Evolutionary conservation across 2,888 invertebrate species (phyloP).

Genomic region (Dryococelus australis): DNA sequence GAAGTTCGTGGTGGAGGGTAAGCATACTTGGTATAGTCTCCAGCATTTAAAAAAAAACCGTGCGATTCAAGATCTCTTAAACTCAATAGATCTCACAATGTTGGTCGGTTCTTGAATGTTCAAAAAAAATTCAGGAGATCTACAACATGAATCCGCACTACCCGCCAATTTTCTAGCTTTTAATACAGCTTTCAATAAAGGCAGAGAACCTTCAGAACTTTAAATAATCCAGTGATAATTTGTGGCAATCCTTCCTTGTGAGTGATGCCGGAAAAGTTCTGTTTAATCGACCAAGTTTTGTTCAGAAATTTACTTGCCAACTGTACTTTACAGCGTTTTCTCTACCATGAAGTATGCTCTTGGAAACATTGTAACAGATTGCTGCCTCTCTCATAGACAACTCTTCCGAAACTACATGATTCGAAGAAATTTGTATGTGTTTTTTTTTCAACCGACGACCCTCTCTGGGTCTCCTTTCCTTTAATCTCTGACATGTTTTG

Average conservation of each 20-base stretch:
- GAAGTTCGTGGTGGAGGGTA: conserved; percentile 41
- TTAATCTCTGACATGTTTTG: not conserved
- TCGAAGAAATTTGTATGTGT: not conserved
- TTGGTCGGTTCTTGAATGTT: conserved; percentile 41
- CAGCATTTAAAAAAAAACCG: conserved; percentile 41
- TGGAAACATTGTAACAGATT: not conserved
- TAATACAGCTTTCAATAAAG: conserved; percentile 41
- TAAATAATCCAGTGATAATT: conserved; percentile 44
- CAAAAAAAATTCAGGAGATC: conserved; percentile 32
- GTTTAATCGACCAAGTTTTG: conserved; percentile 18
- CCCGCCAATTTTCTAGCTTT: conserved; percentile 41
- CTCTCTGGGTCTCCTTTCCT: not conserved
- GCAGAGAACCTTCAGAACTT: conserved; percentile 41
- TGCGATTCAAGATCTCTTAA: conserved; percentile 37
- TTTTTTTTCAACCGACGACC: not conserved
- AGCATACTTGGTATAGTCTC: conserved; percentile 31
- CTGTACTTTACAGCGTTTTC: not conserved
- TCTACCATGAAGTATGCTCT: conserved; percentile 11
- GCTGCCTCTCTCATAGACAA: not conserved
- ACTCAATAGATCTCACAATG: not conserved
- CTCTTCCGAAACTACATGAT: conserved; percentile 8
- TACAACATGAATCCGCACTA: conserved; percentile 40
- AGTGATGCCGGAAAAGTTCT: conserved; percentile 31
- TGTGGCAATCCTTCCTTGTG: conserved; percentile 38
- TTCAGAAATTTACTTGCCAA: not conserved